These are phyloP conservation scores for Ennomos quercinarius DNA, from an alignment of 2,888 invertebrate genomes.

Conservation along the genomic window DNA sequence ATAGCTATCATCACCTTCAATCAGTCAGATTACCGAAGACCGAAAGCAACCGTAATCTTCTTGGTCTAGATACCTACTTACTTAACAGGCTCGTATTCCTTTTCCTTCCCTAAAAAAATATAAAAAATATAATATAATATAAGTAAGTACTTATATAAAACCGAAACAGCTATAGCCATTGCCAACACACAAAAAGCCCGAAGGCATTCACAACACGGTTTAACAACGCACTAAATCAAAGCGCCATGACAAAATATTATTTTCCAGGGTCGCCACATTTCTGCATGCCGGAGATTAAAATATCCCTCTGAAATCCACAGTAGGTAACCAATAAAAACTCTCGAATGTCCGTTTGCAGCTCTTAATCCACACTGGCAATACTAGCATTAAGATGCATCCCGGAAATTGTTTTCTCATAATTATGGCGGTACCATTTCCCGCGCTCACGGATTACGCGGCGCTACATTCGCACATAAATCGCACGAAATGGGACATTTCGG, in stretches of 20 bases:
- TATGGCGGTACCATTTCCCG: slow-evolving; percentile 69
- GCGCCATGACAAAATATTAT: slow-evolving; percentile 37
- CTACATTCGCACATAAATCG: slow-evolving; percentile 84
- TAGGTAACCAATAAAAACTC: slow-evolving; percentile 51
- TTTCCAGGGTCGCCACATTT: slow-evolving; percentile 29
- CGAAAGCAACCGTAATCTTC: too few relatives aligned
- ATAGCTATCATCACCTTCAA: too few relatives aligned
- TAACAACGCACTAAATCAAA: slow-evolving; percentile 28
- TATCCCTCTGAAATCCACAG: slow-evolving; percentile 38
- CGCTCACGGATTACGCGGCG: slow-evolving; percentile 73
- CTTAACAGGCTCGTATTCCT: too few relatives aligned
- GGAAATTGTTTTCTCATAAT: slow-evolving; percentile 86
- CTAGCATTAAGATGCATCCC: slow-evolving; percentile 77
- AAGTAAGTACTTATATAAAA: too few relatives aligned
- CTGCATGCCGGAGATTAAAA: slow-evolving; percentile 41
- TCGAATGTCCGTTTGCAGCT: slow-evolving; percentile 56
- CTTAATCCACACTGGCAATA: slow-evolving; percentile 69
- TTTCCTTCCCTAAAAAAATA: too few relatives aligned
- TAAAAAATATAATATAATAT: too few relatives aligned
- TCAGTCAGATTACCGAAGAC: too few relatives aligned
- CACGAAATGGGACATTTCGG: slow-evolving; percentile 80
- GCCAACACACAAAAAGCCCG: slow-evolving; percentile 1
- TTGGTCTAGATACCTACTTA: too few relatives aligned
- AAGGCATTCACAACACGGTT: slow-evolving; percentile 1
- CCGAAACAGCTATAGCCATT: slow-evolving; percentile 5